Evolutionary conservation across 2,888 invertebrate species (phyloP).

Genomic region (Patella caerulea): DNA sequence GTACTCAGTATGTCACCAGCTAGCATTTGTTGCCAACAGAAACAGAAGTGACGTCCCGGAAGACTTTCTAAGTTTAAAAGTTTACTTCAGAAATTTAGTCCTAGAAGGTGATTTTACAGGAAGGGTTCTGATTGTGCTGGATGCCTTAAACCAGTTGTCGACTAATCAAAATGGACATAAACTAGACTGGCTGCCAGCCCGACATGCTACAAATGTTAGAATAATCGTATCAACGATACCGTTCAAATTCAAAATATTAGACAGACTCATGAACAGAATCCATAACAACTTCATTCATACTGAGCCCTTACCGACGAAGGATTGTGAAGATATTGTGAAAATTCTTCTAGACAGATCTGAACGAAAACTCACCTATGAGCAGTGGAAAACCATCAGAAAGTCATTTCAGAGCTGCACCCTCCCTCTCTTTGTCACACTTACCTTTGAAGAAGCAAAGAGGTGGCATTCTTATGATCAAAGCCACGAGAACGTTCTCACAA

Average conservation of each 20-base stretch:
- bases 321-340: slow-evolving; percentile 55
- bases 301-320: slow-evolving; percentile 42
- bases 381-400: slow-evolving; percentile 50
- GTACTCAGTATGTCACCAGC: slow-evolving; percentile 56
- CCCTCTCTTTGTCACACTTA: slow-evolving; percentile 56
- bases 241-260: slow-evolving; percentile 46
- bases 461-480: slow-evolving; percentile 58
- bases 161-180: slow-evolving; percentile 52
- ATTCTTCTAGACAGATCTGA: slow-evolving; percentile 42
- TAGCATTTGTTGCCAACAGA: slow-evolving; percentile 44
- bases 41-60: slow-evolving; percentile 43
- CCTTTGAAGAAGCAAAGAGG: slow-evolving; percentile 50
- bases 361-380: slow-evolving; percentile 46
- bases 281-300: slow-evolving; percentile 43
- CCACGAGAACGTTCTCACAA: slow-evolving; percentile 31
- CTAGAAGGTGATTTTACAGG: slow-evolving; percentile 52
- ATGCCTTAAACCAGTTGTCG: slow-evolving; percentile 57
- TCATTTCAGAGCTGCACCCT: slow-evolving; percentile 48
- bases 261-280: slow-evolving; percentile 49
- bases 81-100: slow-evolving; percentile 49
- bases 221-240: slow-evolving; percentile 57
- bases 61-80: slow-evolving; percentile 50
- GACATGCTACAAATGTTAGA: slow-evolving; percentile 55
- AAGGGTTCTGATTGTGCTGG: slow-evolving; percentile 57
- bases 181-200: slow-evolving; percentile 61